Conservation (phyloP, 1,140 invertebrate species). For the Polyergus mexicanus region DNA sequence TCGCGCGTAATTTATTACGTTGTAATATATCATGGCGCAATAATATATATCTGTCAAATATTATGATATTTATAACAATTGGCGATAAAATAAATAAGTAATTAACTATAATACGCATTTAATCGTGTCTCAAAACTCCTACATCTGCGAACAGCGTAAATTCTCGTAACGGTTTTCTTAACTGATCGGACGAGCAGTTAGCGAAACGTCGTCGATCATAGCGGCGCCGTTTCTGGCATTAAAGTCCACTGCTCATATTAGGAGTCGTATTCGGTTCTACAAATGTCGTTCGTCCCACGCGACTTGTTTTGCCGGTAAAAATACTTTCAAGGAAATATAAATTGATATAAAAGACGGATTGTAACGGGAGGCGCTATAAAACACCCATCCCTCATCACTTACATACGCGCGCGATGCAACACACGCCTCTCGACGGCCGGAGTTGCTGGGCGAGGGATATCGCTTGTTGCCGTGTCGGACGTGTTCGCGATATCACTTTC, state of each 20-base stretch:
- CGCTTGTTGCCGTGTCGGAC: conserved; percentile 66
- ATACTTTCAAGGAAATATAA: conserved; percentile 80
- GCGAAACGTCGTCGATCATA: conserved; percentile 66
- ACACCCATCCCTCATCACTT: conserved; percentile 10
- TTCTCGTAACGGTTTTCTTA: conserved; percentile 19
- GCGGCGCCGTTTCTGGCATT: conserved; percentile 66
- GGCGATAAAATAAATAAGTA: background rate
- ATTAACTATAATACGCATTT: conserved; percentile 2
- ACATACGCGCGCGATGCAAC: background rate
- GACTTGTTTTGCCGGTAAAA: conserved; percentile 70
- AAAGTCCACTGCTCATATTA: conserved; percentile 63
- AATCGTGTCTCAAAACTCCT: background rate
- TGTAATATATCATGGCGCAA: background rate
- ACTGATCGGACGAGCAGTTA: conserved; percentile 28
- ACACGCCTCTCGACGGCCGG: background rate
- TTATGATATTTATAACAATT: background rate
- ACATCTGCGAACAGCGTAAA: background rate
- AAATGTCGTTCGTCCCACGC: conserved; percentile 56
- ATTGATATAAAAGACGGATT: conserved; percentile 77
- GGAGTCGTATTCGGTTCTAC: conserved; percentile 69
- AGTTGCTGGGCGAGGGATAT: conserved; percentile 53
- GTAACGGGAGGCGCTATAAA: conserved; percentile 63
- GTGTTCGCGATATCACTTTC: conserved; percentile 59
- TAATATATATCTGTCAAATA: background rate
- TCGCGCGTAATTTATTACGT: background rate